Base-by-base conservation (phyloP, 1,140 invertebrate genomes). In the Calliphora vicina region DNA sequence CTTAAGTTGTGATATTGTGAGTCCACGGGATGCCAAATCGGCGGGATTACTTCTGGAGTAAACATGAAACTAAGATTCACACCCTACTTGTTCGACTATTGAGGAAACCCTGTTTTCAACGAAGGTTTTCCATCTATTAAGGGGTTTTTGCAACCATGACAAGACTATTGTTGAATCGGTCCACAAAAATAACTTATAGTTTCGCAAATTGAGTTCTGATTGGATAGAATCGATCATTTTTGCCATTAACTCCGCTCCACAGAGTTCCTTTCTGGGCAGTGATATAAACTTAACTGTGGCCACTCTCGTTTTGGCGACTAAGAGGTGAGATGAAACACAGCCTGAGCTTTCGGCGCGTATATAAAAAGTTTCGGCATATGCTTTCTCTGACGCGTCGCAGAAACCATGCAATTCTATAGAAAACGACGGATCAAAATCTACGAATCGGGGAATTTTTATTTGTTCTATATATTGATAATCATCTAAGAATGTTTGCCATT, bases 301-400 rank as follows among this genome's bases (percentile, higher is more conserved):
- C 13, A 57, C 45, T 57, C 17, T 57, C 4, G 45, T 57, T 15
- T 57, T 57, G 13, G 45, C 45, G 9, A 57, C 13, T 57, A 57
- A 2, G 2, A 57, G 17, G 17, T 57, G 45, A 15, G 45, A 17
- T 57, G 13, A 17, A 17, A 57, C 45, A 13, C 15, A 17, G 12
- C 12, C 45, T 15, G 9, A 13, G 12, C 13, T 57, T 57, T 57
- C 23, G 17, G 76, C 20, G 93, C 5, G 45, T 89, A 2, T 93
- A 93, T 20, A 96, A 87, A 57, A 0, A 12, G 5, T n/a, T 17
- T 3, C 45, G 17, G 13, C 2, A 57, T 57, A 57, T 12, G 45
- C 45, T 15, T 57, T 0, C 15, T 57, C 45, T 3, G 45, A 74
- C 6, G 23, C 73, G 42, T 83, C 23, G 43, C 42, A 57, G 17